Percentiles rank a stretch among this genome's conserved stretches.
phyloP scores from a whole-genome alignment of 2,113 vertebrate genomes.

The Alexandromys fortis region DNA sequence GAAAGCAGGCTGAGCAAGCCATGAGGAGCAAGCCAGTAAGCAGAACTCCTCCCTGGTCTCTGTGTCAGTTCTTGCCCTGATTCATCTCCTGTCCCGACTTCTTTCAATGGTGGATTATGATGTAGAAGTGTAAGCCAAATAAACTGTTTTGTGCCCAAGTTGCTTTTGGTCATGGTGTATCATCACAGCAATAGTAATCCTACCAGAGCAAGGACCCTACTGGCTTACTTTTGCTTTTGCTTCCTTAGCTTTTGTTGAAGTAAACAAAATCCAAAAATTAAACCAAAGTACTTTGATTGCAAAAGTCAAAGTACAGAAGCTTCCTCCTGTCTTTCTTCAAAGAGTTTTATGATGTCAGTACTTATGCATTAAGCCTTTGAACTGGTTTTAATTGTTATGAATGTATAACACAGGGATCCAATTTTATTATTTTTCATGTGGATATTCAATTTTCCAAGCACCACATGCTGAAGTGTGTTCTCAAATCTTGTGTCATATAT shows the following conservation, averaged over 20 bases:
- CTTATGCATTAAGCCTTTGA: neutral
- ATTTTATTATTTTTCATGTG: neutral
- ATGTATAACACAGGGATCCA: neutral
- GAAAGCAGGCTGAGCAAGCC: neutral
- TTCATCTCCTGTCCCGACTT: neutral
- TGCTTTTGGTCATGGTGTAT: neutral
- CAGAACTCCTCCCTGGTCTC: neutral
- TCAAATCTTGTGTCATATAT: neutral
- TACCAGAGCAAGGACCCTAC: neutral
- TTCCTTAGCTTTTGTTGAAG: neutral
- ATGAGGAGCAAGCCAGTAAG: neutral
- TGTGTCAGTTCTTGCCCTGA: neutral
- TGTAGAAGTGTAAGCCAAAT: neutral
- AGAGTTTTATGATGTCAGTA: neutral
- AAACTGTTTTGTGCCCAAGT: neutral
- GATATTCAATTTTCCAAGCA: neutral
- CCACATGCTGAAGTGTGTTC: neutral
- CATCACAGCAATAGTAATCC: neutral
- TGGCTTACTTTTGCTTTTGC: neutral
- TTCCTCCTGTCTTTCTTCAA: neutral
- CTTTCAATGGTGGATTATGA: neutral
- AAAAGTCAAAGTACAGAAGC: neutral
- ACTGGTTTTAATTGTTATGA: neutral
- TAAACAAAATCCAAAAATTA: neutral
- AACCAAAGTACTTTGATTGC: neutral